Percentiles rank a stretch among this genome's conserved stretches.
These are phyloP conservation scores for Orchesellides sinensis DNA, from an alignment of 2,888 invertebrate genomes.

Conservation along the genomic window DNA sequence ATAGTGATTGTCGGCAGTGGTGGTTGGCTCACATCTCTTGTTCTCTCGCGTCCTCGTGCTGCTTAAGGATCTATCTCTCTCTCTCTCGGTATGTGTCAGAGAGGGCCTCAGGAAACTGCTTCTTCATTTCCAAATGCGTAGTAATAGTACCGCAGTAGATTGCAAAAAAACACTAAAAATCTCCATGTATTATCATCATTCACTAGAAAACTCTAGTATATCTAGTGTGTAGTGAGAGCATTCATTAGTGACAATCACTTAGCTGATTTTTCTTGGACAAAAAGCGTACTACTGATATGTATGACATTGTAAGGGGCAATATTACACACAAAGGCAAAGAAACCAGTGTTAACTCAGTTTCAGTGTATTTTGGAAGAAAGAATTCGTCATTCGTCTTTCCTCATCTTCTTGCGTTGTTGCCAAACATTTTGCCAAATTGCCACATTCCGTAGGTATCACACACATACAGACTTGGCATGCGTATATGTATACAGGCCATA, in stretches of 20 bases:
- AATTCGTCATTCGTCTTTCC: constrained; percentile 50
- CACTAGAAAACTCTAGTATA: background rate
- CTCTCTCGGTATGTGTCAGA: too few species aligned
- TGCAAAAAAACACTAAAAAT: background rate
- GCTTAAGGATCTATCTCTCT: too few species aligned
- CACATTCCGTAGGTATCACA: constrained; percentile 51
- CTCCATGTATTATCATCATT: background rate
- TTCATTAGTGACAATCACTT: background rate
- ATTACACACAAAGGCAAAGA: too few species aligned
- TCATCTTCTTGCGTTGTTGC: constrained; percentile 26
- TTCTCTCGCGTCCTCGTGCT: background rate
- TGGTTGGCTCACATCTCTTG: constrained; percentile 13
- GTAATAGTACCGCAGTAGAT: too few species aligned
- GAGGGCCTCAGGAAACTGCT: too few species aligned
- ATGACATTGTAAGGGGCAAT: too few species aligned
- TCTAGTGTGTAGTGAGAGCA: background rate
- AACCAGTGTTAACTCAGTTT: background rate
- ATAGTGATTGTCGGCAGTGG: constrained; percentile 49
- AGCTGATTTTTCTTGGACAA: background rate
- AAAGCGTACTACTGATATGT: too few species aligned
- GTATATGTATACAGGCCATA: background rate
- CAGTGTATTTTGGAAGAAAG: background rate
- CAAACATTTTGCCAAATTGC: constrained; percentile 52
- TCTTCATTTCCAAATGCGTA: too few species aligned
- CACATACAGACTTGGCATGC: constrained; percentile 18